phyloP scores from a whole-genome alignment of 1,140 invertebrate genomes.

The Charaxes varanes region DNA sequence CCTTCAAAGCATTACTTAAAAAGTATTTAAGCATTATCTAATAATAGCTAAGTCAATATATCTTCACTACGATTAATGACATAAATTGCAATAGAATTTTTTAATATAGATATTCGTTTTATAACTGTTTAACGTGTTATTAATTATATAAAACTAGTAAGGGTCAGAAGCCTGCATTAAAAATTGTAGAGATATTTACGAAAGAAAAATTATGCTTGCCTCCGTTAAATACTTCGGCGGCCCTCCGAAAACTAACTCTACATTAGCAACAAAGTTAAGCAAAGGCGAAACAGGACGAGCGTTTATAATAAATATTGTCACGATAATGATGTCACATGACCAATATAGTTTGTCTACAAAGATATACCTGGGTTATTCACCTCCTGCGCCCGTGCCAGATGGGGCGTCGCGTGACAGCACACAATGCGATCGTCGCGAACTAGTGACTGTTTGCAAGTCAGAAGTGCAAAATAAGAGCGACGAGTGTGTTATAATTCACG shows the following conservation, averaged over 20 bases:
- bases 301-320: slow-evolving; percentile 29
- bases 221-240: not conserved
- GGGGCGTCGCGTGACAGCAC: slow-evolving; percentile 42
- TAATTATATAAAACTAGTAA: too few species aligned
- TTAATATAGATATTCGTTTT: too few species aligned
- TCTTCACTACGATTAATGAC: too few species aligned
- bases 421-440: slow-evolving; percentile 28
- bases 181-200: too few species aligned
- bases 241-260: not conserved
- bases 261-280: not conserved
- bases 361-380: slow-evolving; percentile 53
- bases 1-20: too few species aligned
- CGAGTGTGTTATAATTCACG: too few species aligned
- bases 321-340: slow-evolving; percentile 55
- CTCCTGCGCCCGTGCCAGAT: slow-evolving; percentile 30
- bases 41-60: too few species aligned
- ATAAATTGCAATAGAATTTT: too few species aligned
- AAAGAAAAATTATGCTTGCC: too few species aligned
- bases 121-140: too few species aligned
- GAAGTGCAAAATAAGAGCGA: slow-evolving; percentile 42
- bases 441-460: slow-evolving; percentile 41
- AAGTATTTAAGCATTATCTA: too few species aligned
- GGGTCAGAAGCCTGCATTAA: too few species aligned
- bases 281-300: slow-evolving; percentile 25
- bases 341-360: slow-evolving; percentile 37